phyloP scores from a whole-genome alignment of 2,888 invertebrate genomes.

The Drosophila borborema region DNA sequence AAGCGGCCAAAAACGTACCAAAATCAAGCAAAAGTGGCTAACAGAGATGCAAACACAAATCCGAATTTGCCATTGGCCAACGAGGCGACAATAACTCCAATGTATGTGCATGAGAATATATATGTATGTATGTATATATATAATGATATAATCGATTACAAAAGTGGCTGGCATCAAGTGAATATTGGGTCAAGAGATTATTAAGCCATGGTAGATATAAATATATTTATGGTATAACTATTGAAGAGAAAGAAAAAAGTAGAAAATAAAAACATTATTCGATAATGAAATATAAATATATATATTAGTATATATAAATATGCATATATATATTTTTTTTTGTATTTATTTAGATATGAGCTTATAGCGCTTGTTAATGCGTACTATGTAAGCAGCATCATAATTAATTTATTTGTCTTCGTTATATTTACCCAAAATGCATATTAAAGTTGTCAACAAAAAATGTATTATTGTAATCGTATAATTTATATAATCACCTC shows the following conservation, averaged over 20 bases:
- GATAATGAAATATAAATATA: neutral
- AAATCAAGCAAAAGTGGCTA: slow-evolving; percentile 24
- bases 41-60: slow-evolving; percentile 38
- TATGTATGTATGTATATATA: neutral
- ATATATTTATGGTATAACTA: neutral
- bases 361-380: too few species aligned
- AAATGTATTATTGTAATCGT: neutral
- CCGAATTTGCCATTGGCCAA: slow-evolving; percentile 29
- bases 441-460: neutral
- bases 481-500: slow-evolving; percentile 18
- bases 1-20: slow-evolving; percentile 13
- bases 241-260: neutral
- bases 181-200: slow-evolving; percentile 3
- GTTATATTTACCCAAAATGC: neutral
- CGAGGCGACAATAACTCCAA: neutral
- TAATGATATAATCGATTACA: neutral
- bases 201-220: neutral
- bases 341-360: too few species aligned
- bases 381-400: too few species aligned
- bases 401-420: too few species aligned
- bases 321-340: too few species aligned
- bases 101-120: neutral
- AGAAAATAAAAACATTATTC: too few species aligned
- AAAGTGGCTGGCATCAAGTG: neutral
- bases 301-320: neutral